These are phyloP conservation scores for Mastomys natalensis DNA, from an alignment of 2,113 vertebrate species.

Conservation along the genomic window DNA sequence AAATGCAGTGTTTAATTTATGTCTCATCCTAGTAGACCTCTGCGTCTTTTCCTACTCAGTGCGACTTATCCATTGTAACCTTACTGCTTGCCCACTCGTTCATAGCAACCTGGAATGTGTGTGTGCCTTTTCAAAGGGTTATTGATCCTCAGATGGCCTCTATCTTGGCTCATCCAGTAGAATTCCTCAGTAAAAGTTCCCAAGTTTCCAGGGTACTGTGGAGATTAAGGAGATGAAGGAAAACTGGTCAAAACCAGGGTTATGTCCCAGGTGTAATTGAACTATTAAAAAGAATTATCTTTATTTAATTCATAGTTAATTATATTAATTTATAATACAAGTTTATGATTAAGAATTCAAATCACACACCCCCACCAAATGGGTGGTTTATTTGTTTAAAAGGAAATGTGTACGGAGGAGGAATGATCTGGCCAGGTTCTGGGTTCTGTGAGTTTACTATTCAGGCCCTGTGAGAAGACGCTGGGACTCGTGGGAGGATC, in stretches of 20 bases:
- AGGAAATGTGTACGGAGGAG: neutral
- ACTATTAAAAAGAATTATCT: neutral
- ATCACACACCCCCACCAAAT: neutral
- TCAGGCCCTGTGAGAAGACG: neutral
- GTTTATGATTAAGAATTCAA: neutral
- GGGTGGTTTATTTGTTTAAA: neutral
- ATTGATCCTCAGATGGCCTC: neutral
- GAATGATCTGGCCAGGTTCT: neutral
- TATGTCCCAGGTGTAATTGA: neutral
- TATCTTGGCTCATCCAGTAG: neutral
- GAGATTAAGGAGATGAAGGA: neutral
- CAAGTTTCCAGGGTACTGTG: neutral
- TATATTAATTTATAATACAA: neutral
- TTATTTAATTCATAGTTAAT: constrained; percentile 9
- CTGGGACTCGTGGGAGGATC: neutral
- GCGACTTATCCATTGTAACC: neutral
- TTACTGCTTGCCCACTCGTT: neutral
- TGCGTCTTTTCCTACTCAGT: neutral
- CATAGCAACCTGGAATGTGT: neutral
- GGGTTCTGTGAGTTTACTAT: neutral
- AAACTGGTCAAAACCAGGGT: neutral
- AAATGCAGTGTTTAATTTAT: constrained; percentile 20
- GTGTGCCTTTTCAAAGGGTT: neutral
- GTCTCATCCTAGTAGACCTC: constrained; percentile 9
- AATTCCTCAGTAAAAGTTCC: constrained; percentile 16